Conservation (phyloP, 1,140 invertebrate genomes). For the Plutomurus gul region DNA sequence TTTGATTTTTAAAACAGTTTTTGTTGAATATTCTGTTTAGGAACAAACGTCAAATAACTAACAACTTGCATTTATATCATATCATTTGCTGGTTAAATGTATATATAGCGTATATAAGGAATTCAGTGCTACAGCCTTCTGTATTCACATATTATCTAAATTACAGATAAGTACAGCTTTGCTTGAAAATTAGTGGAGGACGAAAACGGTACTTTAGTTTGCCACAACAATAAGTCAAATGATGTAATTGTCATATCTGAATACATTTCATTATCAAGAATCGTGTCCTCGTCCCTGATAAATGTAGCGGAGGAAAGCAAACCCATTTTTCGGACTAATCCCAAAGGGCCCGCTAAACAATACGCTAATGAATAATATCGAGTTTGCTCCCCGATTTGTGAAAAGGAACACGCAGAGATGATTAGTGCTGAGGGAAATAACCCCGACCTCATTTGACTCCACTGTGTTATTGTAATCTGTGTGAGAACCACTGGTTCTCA, state of each 20-base stretch:
- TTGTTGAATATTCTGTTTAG: no score
- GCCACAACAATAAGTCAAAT: conserved; percentile 8
- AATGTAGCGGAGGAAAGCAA: not conserved
- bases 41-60: no score
- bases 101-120: no score
- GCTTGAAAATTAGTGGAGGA: not conserved
- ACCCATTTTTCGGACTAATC: not conserved
- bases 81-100: no score
- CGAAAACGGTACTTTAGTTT: not conserved
- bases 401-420: conserved; percentile 4
- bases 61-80: no score
- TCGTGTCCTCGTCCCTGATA: not conserved
- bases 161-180: no score
- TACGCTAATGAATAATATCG: conserved; percentile 19
- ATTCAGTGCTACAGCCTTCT: no score
- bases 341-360: not conserved
- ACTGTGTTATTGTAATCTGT: not conserved
- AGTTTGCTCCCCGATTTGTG: not conserved
- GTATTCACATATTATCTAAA: no score
- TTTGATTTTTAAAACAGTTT: no score
- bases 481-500: not conserved
- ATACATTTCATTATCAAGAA: not conserved
- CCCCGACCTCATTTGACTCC: not conserved
- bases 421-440: conserved; percentile 2
- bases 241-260: not conserved